phyloP scores from a whole-genome alignment of 2,888 invertebrate species.

The Pogonocherus hispidulus region DNA sequence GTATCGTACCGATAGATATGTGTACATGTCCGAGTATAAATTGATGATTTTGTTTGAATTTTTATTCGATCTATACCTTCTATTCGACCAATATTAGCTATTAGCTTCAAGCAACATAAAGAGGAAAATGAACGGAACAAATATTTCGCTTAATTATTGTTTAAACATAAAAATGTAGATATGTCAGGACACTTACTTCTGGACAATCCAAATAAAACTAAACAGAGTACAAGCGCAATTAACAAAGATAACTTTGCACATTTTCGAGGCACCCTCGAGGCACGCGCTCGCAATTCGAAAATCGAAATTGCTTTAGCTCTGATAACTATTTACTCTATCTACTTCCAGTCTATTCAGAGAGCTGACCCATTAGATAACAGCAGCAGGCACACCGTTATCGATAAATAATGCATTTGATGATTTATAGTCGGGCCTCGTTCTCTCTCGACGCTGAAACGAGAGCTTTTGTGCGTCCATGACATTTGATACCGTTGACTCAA shows the following conservation, averaged over 20 bases:
- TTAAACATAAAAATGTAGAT: too few species aligned
- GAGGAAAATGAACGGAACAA: too few species aligned
- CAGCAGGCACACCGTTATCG: slow-evolving; percentile 20
- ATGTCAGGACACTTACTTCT: too few species aligned
- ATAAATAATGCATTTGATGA: slow-evolving; percentile 34
- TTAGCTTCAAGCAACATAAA: too few species aligned
- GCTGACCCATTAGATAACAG: slow-evolving; percentile 21
- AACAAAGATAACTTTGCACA: neutral
- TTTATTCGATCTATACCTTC: too few species aligned
- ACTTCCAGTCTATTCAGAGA: slow-evolving; percentile 19
- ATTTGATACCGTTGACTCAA: slow-evolving; percentile 36
- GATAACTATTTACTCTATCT: neutral
- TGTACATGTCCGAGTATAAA: too few species aligned
- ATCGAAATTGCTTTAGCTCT: neutral
- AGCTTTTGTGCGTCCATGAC: slow-evolving; percentile 29
- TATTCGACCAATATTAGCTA: too few species aligned
- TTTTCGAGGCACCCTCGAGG: neutral
- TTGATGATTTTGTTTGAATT: too few species aligned
- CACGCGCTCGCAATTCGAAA: neutral
- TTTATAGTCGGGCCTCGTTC: slow-evolving; percentile 23
- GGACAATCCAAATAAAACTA: neutral
- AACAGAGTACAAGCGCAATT: neutral
- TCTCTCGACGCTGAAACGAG: slow-evolving; percentile 3
- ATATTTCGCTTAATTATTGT: too few species aligned
- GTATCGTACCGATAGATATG: too few species aligned